Conservation (phyloP, 1,140 invertebrate species). For the Zaprionus ghesquierei region DNA sequence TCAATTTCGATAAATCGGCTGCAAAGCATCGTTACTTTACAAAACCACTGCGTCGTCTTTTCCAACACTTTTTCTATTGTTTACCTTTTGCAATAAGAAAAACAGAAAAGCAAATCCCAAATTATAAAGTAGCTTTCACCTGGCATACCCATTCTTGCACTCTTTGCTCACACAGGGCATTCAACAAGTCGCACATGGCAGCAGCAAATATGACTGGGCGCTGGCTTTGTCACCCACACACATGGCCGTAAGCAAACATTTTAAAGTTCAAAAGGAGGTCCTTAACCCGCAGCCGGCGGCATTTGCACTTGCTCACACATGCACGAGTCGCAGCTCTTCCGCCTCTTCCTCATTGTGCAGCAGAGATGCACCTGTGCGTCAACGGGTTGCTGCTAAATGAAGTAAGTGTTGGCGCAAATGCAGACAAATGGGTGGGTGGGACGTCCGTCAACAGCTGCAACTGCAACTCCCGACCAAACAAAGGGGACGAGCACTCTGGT, state of each 20-base stretch:
- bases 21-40: not conserved
- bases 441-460: slow-evolving; percentile 50
- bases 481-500: slow-evolving; percentile 38
- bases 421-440: slow-evolving; percentile 55
- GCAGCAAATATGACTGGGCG: slow-evolving; percentile 6
- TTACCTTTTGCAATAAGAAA: too few relatives aligned
- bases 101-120: too few relatives aligned
- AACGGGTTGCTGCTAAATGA: slow-evolving; percentile 63
- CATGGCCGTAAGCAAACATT: slow-evolving; percentile 69
- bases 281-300: slow-evolving; percentile 72
- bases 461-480: slow-evolving; percentile 19
- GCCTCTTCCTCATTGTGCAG: slow-evolving; percentile 16
- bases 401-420: slow-evolving; percentile 78
- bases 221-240: slow-evolving; percentile 50
- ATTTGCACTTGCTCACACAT: slow-evolving; percentile 22
- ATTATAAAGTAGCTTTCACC: too few relatives aligned
- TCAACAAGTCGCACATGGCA: not conserved
- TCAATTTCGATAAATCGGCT: not conserved
- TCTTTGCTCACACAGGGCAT: slow-evolving; percentile 20
- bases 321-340: slow-evolving; percentile 2
- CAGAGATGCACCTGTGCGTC: slow-evolving; percentile 31
- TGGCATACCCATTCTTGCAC: not conserved
- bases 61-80: not conserved
- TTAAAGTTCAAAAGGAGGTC: slow-evolving; percentile 79
- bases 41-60: too few relatives aligned